A percentile compares a stretch with the other conserved stretches of the same genome.
These are phyloP conservation scores for Pampusana beccarii DNA, from an alignment of 2,113 vertebrate genomes.

Conservation along the genomic window DNA sequence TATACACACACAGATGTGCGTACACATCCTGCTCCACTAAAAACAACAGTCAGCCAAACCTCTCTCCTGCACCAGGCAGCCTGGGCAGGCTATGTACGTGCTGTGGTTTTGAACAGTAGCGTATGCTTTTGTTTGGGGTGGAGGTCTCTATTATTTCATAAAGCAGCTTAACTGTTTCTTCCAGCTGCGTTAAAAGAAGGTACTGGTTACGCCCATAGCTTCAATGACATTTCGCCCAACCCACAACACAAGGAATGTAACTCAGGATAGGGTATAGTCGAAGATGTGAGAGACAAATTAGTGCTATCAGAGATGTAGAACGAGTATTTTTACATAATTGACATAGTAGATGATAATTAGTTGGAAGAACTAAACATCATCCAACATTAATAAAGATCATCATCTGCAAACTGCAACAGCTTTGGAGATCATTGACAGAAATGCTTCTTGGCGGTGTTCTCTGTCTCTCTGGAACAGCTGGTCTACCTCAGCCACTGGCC, in stretches of 20 bases:
- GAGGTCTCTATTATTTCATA: background rate
- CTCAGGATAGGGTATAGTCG: background rate
- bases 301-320: background rate
- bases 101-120: background rate
- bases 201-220: background rate
- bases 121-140: background rate
- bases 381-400: background rate
- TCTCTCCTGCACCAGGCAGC: background rate
- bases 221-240: slow-evolving; percentile 4
- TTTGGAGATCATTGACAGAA: background rate
- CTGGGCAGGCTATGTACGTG: background rate
- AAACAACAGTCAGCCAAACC: background rate
- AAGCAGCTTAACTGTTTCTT: slow-evolving; percentile 31
- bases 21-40: background rate
- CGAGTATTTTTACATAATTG: slow-evolving; percentile 32
- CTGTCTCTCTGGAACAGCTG: background rate
- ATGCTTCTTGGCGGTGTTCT: background rate
- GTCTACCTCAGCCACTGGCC: background rate
- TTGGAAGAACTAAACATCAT: background rate
- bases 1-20: accelerated
- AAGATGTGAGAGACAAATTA: background rate
- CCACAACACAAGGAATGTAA: background rate
- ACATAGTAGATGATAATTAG: background rate
- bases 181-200: slow-evolving; percentile 16
- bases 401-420: background rate